phyloP scores from a whole-genome alignment of 2,113 vertebrate species.

The Herpailurus yagouaroundi region DNA sequence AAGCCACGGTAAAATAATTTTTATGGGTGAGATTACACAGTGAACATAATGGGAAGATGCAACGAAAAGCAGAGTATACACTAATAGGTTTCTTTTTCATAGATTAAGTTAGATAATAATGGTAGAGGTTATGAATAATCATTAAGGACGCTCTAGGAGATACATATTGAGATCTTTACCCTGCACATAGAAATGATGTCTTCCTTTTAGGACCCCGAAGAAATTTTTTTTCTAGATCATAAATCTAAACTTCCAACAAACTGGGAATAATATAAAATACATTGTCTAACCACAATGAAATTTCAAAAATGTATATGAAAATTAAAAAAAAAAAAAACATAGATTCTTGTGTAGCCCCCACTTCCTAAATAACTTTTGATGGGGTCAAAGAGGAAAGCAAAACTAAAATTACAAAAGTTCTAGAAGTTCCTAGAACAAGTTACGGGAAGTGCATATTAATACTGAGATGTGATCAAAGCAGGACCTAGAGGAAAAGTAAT shows the following conservation, averaged over 20 bases:
- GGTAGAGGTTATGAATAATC: neutral
- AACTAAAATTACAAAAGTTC: neutral
- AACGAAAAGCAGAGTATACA: neutral
- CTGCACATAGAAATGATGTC: neutral
- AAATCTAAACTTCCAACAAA: neutral
- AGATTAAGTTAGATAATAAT: neutral
- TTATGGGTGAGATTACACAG: slow-evolving; percentile 10
- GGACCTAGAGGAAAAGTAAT: neutral
- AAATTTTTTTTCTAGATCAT: neutral
- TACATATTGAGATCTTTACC: neutral
- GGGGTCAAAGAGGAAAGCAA: neutral
- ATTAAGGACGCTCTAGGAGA: neutral
- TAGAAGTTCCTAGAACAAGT: neutral
- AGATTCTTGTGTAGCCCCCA: neutral
- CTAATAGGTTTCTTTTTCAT: neutral
- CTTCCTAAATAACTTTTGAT: neutral
- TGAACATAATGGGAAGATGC: neutral
- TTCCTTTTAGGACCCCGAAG: neutral
- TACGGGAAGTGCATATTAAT: neutral
- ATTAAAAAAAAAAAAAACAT: neutral
- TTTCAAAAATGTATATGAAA: neutral
- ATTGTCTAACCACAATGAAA: neutral
- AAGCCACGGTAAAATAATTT: neutral
- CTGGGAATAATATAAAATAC: neutral
- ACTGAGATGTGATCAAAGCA: neutral